Base-by-base conservation (phyloP, 2,797 vertebrate genomes). In the Macrochelys suwanniensis region DNA sequence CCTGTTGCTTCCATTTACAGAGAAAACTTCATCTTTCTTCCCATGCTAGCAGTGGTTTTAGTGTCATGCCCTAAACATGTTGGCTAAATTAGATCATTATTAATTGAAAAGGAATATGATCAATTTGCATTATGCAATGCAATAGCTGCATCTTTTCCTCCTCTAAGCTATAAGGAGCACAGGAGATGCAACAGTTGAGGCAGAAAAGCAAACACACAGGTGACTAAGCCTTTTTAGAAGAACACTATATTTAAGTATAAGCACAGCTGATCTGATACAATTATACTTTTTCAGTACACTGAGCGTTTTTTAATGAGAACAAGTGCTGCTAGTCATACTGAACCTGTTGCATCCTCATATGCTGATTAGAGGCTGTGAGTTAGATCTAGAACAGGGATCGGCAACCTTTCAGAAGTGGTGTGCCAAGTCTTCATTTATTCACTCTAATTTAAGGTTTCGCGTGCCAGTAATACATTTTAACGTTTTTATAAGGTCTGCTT, bases 1-100 rank as follows among this genome's bases (percentile, higher is more conserved):
- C 87, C 92, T 88, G 91, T 92, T 54, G 90, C 96, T 31, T 82
- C 87, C 87, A 76, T 15, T 11, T 6, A 33, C 78, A 26, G 21
- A 8, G 4, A 59, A 2, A 83, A 81, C 89, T 82, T 49, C 80
- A n/a, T 37, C 68, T 61, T 3, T 8, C 65, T 85, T 53, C 85
- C 19, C 87, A 12, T 19, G 11, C 61, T 2, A 4, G 37, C 74
- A 10, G 42, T 16, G 28, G 85, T 81, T 42, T n/a, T 51, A 11
- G 54, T 13, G 54, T 2, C 33, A 45, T 45, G 87, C 49, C 88
- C 81, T 50, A 85, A 91, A n/a, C 13, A 57, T 1, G 1, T n/a
- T 31, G 28, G 51, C 53, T 16, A 11, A 15, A 16, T 23, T 1
- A 80, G 42, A 83, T 78, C n/a, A 2, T 28, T 5, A 17, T n/a